phyloP scores from a whole-genome alignment of 1,140 invertebrate species.

The Whitmania pigra region DNA sequence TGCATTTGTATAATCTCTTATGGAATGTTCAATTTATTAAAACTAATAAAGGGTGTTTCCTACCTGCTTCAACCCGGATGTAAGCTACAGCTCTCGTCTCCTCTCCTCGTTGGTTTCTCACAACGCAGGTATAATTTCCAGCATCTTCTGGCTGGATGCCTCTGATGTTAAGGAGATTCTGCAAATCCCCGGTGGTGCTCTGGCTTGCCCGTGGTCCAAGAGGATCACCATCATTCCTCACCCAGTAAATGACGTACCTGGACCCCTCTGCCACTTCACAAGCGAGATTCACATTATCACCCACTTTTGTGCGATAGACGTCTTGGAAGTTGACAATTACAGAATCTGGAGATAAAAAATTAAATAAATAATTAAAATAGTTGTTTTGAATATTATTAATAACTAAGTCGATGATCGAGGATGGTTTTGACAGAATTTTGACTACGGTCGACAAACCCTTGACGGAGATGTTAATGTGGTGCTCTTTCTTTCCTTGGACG shows the following conservation, averaged over 20 bases:
- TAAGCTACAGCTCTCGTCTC: neutral
- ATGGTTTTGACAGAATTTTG: neutral
- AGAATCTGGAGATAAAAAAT: no score
- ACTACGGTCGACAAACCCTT: neutral
- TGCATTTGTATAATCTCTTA: no score
- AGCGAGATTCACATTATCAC: neutral
- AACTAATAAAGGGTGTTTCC: no score
- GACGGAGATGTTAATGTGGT: neutral
- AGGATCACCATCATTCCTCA: neutral
- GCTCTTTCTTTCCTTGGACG: neutral
- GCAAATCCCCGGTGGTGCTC: neutral
- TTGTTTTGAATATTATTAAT: neutral
- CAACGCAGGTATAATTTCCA: slow-evolving; percentile 19
- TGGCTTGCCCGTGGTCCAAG: neutral
- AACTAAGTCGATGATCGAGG: neutral
- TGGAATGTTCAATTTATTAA: no score
- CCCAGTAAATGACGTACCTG: neutral
- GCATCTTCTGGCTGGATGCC: slow-evolving; percentile 4
- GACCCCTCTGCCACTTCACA: neutral
- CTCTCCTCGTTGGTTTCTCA: slow-evolving; percentile 8
- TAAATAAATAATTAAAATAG: neutral
- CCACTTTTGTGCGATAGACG: neutral
- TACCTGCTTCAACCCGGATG: neutral
- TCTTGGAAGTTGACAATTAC: no score
- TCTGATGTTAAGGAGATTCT: neutral